Evolutionary conservation across 2,113 vertebrate species (phyloP), one percentile per base, ranked within the genome.

Genomic region (Colinus virginianus): DNA sequence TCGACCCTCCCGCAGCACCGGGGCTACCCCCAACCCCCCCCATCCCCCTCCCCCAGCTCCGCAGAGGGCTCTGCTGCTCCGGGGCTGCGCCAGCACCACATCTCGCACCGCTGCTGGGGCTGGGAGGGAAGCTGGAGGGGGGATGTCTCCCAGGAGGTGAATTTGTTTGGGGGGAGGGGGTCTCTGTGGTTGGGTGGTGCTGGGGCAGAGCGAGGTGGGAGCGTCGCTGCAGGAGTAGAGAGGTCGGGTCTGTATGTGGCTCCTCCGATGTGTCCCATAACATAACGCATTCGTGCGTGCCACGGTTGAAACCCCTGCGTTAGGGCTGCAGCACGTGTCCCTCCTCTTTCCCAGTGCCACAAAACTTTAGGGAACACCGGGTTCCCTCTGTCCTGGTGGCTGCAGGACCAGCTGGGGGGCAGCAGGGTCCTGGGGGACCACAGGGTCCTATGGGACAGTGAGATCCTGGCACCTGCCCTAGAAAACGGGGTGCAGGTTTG

Each of bases 281-380:
- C 11, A 8, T 6, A 13, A 16, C 1, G 49, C 34, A 42, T 11
- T 32, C 18, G 43, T 5, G 17, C 6, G 45, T 11, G 26, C 17
- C 59, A 3, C 15, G 3, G 36, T 38, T 40, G 53, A 20, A 30
- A 53, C 42, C 25, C 1, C 9, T 8, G 38, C 9, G 1, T 1
- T 20, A 30, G 61, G 56, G 10, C 30, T 16, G 34, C 68, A 5
- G 49, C 20, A 0, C 1, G 0, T 0, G 22, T 21, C 49, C n/a
- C 38, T 59, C 26, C 0, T 7, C 38, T 43, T 13, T 28, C 58
- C 38, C 40, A 6, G 28, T 4, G 16, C 9, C 28, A 11, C 4
- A 8, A 30, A 49, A 61, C 45, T 62, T 42, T 49, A 8, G 32
- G 51, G 58, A 49, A 7, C 0, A 1, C 46, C 1, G 19, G 9